Evolutionary conservation across 2,797 vertebrate genomes (phyloP), one percentile per base, ranked within the genome.

Genomic region (Phoebastria nigripes): DNA sequence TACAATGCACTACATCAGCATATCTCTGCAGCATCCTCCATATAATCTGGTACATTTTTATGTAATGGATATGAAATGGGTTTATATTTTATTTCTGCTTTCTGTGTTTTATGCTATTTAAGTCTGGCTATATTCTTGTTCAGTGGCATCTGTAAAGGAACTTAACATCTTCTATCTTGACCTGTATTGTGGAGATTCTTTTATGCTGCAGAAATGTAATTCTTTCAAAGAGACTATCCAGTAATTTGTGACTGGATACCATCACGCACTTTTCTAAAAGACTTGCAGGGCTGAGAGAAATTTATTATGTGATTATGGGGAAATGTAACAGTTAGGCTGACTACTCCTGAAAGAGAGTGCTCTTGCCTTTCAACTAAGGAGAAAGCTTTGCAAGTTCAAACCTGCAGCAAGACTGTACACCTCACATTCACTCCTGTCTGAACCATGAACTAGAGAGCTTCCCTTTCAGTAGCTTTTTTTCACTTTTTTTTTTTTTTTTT

Each of bases 81-180:
- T 69, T 94, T 91, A 81, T 83, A 93, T 87, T 93, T 95, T 86
- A 83, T 96, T 96, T 92, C 76, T 80, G 19, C 20, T 93, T 11
- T 89, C 42, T 73, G 14, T 4, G 1, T 78, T 65, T 87, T 91
- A 82, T 52, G 37, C 51, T 93, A 9, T 97, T 97, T 91, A 89
- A 91, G 19, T 87, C 66, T 76, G 44, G 49, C 55, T 94, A 8
- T 70, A 74, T 62, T 81, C 58, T 67, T 46, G 26, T 56, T 89
- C 95, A 96, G 33, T 69, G 62, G 51, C 35, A 59, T 96, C 51
- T 87, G 25, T 87, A 94, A 93, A 92, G 31, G 35, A 95, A 88
- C 51, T 81, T 89, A 65, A 20, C 95, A 66, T 86, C 66, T 51
- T 95, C 74, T 87, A 70, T 70, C 51, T 74, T 95, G 84, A 93